Evolutionary conservation across 1,140 invertebrate genomes (phyloP).

Genomic region (Periplaneta americana): DNA sequence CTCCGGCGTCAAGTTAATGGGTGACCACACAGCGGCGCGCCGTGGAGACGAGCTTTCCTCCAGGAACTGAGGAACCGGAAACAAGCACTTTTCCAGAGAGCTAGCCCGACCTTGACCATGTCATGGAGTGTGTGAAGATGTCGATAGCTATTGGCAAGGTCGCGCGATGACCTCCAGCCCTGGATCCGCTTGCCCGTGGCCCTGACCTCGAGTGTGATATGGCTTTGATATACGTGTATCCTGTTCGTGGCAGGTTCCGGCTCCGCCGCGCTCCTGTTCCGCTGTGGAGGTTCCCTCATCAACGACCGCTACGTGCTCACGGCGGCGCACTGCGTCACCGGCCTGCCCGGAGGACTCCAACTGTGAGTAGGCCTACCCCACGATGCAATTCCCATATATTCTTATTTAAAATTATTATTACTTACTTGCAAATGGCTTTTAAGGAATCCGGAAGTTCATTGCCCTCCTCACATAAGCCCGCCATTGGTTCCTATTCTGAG

Average conservation of each 20-base stretch:
- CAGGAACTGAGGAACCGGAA: no score
- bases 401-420: no score
- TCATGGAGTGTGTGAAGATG: neutral
- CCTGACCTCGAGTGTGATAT: neutral
- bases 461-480: no score
- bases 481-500: no score
- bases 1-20: no score
- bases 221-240: neutral
- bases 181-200: neutral
- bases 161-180: neutral
- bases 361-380: constrained; percentile 45
- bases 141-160: neutral
- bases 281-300: constrained; percentile 60
- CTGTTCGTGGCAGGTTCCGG: constrained; percentile 23
- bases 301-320: constrained; percentile 54
- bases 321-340: constrained; percentile 57
- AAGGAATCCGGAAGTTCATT: no score
- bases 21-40: no score
- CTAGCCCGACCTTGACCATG: neutral
- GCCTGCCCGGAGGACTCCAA: constrained; percentile 37
- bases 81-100: no score
- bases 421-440: no score
- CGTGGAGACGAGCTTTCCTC: no score
- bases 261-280: constrained; percentile 27
- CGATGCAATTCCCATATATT: no score